Evolutionary conservation across 2,888 invertebrate genomes (phyloP).

Genomic region (Eupithecia tripunctaria): DNA sequence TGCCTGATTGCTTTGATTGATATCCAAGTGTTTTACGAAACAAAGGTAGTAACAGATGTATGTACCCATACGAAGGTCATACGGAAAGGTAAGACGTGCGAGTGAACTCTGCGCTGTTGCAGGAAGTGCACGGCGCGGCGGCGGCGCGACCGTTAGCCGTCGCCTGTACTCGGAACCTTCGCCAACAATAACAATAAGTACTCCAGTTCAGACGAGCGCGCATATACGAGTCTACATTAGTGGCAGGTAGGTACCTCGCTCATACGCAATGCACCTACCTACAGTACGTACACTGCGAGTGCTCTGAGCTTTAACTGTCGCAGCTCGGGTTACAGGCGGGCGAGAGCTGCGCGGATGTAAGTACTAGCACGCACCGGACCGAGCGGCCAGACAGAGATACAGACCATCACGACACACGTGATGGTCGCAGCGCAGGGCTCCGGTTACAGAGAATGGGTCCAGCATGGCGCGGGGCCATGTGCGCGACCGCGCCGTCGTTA

Average conservation of each 20-base stretch:
- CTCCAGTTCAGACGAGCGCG: conserved; percentile 19
- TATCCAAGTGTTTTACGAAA: not conserved
- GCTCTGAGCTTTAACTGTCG: not conserved
- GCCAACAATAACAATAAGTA: conserved; percentile 24
- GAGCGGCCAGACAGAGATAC: no score
- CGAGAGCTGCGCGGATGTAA: no score
- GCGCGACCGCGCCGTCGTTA: not conserved
- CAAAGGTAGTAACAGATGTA: not conserved
- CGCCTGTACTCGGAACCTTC: not conserved
- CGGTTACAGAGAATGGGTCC: conserved; percentile 40
- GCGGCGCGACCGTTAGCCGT: conserved; percentile 8
- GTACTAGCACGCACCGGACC: no score
- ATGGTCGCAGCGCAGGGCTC: conserved; percentile 7
- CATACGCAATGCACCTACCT: not conserved
- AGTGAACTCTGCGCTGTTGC: not conserved
- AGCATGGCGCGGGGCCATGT: conserved; percentile 22
- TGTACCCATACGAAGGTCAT: not conserved
- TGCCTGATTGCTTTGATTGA: not conserved
- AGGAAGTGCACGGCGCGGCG: conserved; percentile 11
- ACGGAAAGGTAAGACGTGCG: not conserved
- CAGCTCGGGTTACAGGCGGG: not conserved
- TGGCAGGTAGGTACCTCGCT: no score
- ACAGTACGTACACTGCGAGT: not conserved
- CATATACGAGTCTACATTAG: not conserved
- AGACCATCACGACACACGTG: no score